These are phyloP conservation scores for Congeria kusceri DNA, from an alignment of 2,888 invertebrate species.

Conservation along the genomic window DNA sequence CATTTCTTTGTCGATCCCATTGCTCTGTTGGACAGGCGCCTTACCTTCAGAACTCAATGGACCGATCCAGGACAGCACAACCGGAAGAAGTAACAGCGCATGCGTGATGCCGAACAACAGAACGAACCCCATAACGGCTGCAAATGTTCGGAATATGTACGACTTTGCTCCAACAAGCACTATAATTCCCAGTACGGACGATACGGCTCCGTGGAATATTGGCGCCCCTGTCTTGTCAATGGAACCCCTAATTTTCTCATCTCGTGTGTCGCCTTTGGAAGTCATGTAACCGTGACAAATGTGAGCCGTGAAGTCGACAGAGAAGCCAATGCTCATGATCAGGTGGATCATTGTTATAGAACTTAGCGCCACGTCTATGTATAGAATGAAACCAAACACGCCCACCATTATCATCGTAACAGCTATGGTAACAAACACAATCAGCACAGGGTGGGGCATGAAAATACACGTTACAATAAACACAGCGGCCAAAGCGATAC, in stretches of 20 bases:
- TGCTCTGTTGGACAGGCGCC: too few relatives aligned
- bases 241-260: slow-evolving; percentile 49
- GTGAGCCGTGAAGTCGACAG: slow-evolving; percentile 75
- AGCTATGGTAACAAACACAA: slow-evolving; percentile 69
- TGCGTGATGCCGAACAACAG: slow-evolving; percentile 66
- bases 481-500: slow-evolving; percentile 75
- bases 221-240: slow-evolving; percentile 65
- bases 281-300: slow-evolving; percentile 70
- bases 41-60: slow-evolving; percentile 9
- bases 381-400: slow-evolving; percentile 72
- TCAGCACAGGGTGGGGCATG: slow-evolving; percentile 76
- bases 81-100: slow-evolving; percentile 65
- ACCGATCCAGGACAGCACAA: slow-evolving; percentile 60
- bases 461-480: slow-evolving; percentile 75
- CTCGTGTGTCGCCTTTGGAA: slow-evolving; percentile 34
- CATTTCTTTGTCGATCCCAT: too few relatives aligned
- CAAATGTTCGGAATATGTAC: slow-evolving; percentile 69
- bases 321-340: slow-evolving; percentile 80
- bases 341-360: slow-evolving; percentile 79
- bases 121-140: slow-evolving; percentile 70
- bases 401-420: slow-evolving; percentile 76
- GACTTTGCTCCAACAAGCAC: slow-evolving; percentile 60
- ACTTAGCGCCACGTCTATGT: slow-evolving; percentile 70
- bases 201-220: slow-evolving; percentile 68
- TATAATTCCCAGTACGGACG: slow-evolving; percentile 67